Conservation (phyloP, 2,113 vertebrate species). For the Grallaria varia region DNA sequence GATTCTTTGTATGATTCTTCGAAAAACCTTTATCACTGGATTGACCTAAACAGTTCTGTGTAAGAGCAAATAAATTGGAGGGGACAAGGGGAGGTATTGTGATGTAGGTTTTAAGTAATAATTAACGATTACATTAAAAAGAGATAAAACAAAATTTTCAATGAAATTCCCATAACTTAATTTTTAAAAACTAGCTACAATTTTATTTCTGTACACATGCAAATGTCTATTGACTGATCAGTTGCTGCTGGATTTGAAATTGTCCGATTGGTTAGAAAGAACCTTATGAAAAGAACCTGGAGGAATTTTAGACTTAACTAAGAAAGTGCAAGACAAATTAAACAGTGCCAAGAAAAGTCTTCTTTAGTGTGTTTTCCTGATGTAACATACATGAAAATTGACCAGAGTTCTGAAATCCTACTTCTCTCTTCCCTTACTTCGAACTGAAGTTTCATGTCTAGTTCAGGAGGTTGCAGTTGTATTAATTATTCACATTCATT, state of each 20-base stretch:
- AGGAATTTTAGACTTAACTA: background rate
- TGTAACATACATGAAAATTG: accelerated
- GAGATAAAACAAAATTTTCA: background rate
- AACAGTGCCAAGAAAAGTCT: background rate
- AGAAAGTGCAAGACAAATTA: background rate
- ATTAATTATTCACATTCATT: constrained; percentile 10
- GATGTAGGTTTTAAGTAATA: background rate
- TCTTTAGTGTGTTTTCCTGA: background rate
- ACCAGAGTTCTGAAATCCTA: background rate
- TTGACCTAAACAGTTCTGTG: background rate
- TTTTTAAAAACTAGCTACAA: background rate
- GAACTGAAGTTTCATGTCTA: background rate
- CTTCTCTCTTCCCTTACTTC: background rate
- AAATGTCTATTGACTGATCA: background rate
- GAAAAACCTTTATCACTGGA: background rate
- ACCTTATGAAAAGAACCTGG: background rate
- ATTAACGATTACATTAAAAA: background rate
- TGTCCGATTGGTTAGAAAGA: background rate
- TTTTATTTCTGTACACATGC: background rate
- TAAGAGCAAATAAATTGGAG: background rate
- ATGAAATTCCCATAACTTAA: too few relatives aligned
- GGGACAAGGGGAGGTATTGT: background rate
- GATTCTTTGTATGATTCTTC: background rate
- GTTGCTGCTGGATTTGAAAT: background rate
- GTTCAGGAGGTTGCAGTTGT: background rate